Conservation (phyloP, 2,888 invertebrate species). For the Celastrina argiolus region DNA sequence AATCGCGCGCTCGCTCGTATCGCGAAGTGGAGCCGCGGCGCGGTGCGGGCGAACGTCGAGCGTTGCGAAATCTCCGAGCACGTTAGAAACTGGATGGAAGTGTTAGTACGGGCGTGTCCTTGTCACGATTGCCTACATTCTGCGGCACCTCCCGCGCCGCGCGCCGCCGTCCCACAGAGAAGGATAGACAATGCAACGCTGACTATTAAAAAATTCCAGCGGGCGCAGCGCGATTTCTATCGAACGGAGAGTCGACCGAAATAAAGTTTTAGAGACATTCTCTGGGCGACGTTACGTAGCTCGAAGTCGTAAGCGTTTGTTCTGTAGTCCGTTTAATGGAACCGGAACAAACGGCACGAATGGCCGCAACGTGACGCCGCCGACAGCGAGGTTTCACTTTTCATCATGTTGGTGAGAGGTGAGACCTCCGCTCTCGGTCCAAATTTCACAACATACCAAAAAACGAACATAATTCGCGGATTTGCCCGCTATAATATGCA, state of each 20-base stretch:
- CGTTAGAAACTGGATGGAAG: constrained; percentile 77
- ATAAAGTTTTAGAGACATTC: constrained; percentile 5
- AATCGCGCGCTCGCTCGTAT: constrained; percentile 59
- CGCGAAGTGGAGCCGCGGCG: constrained; percentile 55
- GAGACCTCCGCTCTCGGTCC: constrained; percentile 59
- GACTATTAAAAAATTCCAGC: constrained; percentile 56
- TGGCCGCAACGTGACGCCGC: constrained; percentile 61
- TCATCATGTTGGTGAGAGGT: constrained; percentile 72
- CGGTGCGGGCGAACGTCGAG: constrained; percentile 45
- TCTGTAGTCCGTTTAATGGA: constrained; percentile 47
- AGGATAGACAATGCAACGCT: constrained; percentile 69
- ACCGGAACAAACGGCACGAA: constrained; percentile 69
- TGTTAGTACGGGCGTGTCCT: constrained; percentile 77
- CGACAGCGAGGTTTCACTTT: constrained; percentile 72
- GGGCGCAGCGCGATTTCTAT: constrained; percentile 29
- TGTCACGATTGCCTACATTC: constrained; percentile 78
- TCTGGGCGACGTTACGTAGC: constrained; percentile 14
- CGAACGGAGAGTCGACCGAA: constrained; percentile 27
- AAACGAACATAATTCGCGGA: constrained; percentile 39
- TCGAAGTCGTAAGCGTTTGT: constrained; percentile 27
- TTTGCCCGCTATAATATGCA: constrained; percentile 19
- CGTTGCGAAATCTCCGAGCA: constrained; percentile 70
- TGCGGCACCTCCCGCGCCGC: constrained; percentile 61
- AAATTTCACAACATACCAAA: constrained; percentile 71
- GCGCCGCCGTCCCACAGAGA: constrained; percentile 53